These are phyloP conservation scores for Thalpophila matura DNA, from an alignment of 2,888 invertebrate genomes.

Conservation along the genomic window DNA sequence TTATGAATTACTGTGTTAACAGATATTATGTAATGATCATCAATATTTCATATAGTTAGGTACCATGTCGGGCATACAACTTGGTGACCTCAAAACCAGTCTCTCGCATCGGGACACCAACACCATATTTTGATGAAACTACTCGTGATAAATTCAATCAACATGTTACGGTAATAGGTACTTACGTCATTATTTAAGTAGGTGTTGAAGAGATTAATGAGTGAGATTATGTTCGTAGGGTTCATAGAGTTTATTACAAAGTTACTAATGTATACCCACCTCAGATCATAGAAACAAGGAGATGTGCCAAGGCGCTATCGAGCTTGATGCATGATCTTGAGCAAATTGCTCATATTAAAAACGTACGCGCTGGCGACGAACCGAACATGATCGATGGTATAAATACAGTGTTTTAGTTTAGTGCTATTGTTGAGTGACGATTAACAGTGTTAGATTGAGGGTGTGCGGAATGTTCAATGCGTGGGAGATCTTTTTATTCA, in stretches of 20 bases:
- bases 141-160: constrained; percentile 50
- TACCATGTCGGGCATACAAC: neutral
- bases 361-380: too few species aligned
- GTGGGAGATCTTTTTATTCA: too few species aligned
- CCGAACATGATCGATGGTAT: too few species aligned
- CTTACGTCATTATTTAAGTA: constrained; percentile 57
- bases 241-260: constrained; percentile 38
- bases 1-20: too few species aligned
- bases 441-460: too few species aligned
- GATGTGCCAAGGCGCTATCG: too few species aligned
- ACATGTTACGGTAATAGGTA: constrained; percentile 39
- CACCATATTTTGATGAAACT: constrained; percentile 39
- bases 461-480: too few species aligned
- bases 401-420: too few species aligned
- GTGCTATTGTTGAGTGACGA: too few species aligned
- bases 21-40: neutral
- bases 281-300: too few species aligned
- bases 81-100: constrained; percentile 27
- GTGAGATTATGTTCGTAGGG: constrained; percentile 39
- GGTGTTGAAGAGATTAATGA: constrained; percentile 54
- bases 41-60: neutral
- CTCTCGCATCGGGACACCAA: constrained; percentile 14
- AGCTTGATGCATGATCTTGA: too few species aligned
- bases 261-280: constrained; percentile 29
- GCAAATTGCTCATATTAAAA: too few species aligned